Evolutionary conservation across 2,113 vertebrate genomes (phyloP).

Genomic region (Anoura caudifer): DNA sequence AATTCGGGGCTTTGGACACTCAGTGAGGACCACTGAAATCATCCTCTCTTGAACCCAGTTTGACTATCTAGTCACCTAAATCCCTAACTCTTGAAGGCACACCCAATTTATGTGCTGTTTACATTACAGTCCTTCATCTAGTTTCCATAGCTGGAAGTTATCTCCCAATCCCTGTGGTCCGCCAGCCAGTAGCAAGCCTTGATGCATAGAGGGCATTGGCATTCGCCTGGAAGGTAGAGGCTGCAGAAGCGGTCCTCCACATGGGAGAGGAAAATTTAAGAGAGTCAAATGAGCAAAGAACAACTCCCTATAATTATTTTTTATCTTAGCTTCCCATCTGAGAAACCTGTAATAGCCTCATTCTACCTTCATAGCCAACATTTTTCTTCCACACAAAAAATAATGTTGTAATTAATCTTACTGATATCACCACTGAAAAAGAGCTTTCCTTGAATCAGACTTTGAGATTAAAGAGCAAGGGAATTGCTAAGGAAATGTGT

Average conservation of each 20-base stretch:
- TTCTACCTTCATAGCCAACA: neutral
- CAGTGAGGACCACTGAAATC: neutral
- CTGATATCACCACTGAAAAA: neutral
- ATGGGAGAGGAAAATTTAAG: neutral
- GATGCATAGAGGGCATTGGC: neutral
- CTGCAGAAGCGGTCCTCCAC: neutral
- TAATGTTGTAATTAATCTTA: neutral
- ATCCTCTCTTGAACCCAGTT: neutral
- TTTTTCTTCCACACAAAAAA: neutral
- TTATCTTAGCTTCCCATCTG: neutral
- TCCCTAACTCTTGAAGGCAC: neutral
- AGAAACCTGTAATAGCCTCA: neutral
- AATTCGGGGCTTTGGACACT: neutral
- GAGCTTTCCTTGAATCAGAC: conserved; percentile 15
- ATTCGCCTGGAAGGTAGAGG: neutral
- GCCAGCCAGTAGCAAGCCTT: neutral
- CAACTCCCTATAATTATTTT: neutral
- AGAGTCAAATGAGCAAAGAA: neutral
- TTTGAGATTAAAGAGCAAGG: neutral
- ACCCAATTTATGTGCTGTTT: neutral
- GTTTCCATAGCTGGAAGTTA: neutral
- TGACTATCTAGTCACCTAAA: neutral
- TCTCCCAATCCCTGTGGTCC: neutral
- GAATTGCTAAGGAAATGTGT: neutral
- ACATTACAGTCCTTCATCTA: neutral